Evolutionary conservation across 2,888 invertebrate genomes (phyloP).

Genomic region (Disparrhopalites patrizii): DNA sequence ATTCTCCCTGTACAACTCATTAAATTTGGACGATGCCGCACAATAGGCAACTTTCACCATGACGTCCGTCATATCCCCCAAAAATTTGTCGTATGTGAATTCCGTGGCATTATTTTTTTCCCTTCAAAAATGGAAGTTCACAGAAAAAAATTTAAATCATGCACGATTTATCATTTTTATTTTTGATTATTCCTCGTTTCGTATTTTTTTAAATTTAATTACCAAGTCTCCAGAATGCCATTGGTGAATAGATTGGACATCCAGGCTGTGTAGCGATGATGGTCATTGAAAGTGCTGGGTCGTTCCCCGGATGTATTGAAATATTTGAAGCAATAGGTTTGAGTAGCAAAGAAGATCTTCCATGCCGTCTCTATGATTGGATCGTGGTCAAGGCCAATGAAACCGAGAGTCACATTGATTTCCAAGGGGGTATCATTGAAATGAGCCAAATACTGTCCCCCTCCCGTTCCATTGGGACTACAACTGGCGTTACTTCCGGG

Average conservation of each 20-base stretch:
- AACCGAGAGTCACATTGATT: background rate
- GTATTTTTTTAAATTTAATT: slow-evolving; percentile 1
- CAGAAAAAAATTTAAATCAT: too few relatives aligned
- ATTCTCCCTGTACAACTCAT: background rate
- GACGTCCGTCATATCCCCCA: slow-evolving; percentile 34
- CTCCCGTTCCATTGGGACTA: background rate
- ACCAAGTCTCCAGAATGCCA: slow-evolving; percentile 37
- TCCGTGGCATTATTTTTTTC: slow-evolving; percentile 13
- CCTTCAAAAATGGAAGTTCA: slow-evolving; percentile 28
- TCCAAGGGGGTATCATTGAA: background rate
- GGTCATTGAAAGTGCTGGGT: slow-evolving; percentile 29
- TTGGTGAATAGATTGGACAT: slow-evolving; percentile 37
- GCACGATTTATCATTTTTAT: too few relatives aligned
- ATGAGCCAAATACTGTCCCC: background rate
- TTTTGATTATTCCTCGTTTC: background rate
- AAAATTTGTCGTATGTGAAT: slow-evolving; percentile 29
- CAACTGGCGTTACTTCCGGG: background rate
- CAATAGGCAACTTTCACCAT: slow-evolving; percentile 37
- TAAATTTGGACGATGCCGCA: slow-evolving; percentile 29
- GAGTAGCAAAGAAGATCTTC: slow-evolving; percentile 37
- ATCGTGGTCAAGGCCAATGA: slow-evolving; percentile 23
- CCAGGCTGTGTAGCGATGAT: slow-evolving; percentile 39
- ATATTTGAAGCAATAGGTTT: slow-evolving; percentile 30
- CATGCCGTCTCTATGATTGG: slow-evolving; percentile 41
- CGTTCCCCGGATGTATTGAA: slow-evolving; percentile 31